Evolutionary conservation across 2,797 vertebrate genomes (phyloP), one percentile per base, ranked within the genome.

Genomic region (Ctenopoma multispine): DNA sequence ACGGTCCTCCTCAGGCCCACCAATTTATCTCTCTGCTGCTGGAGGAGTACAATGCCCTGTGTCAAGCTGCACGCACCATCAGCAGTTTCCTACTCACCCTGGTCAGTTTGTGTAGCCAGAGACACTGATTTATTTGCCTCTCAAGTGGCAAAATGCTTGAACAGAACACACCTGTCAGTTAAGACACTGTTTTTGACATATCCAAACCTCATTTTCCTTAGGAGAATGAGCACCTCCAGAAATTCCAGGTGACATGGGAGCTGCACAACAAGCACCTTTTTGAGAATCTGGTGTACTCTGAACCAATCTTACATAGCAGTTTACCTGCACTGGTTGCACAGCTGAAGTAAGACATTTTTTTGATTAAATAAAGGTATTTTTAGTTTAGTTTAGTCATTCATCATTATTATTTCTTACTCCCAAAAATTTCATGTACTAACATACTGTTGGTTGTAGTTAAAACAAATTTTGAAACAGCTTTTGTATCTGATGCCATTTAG

Each of bases 181-280:
- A 9, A 2, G 17, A 27, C 18, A 6, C n/a, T 23, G 17, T 59
- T 20, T 47, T 67, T 40, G 9, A 23, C 40, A 34, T 44, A 31
- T 55, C 41, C 3, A 18, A 38, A 3, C 5, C 2, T 38, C 60
- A 46, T 40, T 38, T 66, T 74, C 5, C 29, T 47, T 6, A 98
- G 97, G 97, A 99, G 93, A 97, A 96, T 5, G 97, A 98, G 84
- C 97, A 99, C 90, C 94, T 99, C 83, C 97, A 97, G 91, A 99
- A 97, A 91, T 99, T 99, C 93, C 97, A 96, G 92, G 97, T 99
- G 92, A 99, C 97, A 0, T 99, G 97, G 97, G 97, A 98, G 92
- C 93, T 99, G 87, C 97, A 99, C 92, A 99, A 99, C 90, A 99
- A 99, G 87, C 97, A 99, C 93, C 95, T 99, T 84, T 99, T 99